Percentiles rank a stretch among this genome's conserved stretches.
Evolutionary conservation across 37 sponge, comb jelly and placozoan species (phyloP).

Genomic region (Eunapius fragilis): DNA sequence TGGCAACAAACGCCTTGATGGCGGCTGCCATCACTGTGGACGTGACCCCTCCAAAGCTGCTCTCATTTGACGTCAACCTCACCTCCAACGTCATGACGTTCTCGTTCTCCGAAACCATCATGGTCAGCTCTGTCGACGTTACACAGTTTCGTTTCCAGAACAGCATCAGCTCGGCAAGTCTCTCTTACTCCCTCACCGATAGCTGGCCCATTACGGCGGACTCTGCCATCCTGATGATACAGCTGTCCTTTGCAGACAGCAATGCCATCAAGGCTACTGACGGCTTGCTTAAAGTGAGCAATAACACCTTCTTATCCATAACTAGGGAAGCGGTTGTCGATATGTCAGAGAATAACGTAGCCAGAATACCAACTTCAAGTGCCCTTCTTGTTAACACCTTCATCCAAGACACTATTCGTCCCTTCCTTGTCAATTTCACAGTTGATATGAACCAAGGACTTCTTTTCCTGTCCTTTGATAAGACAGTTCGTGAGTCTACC

Average conservation of each 20-base stretch:
- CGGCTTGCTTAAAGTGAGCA: conserved; percentile 44
- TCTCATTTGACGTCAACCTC: conserved; percentile 61
- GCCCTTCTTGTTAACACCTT: conserved; percentile 53
- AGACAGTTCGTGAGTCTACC: conserved; percentile 76
- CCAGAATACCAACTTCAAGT: conserved; percentile 35
- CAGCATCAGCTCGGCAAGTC: conserved; percentile 38
- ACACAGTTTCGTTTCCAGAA: conserved; percentile 80
- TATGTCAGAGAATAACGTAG: conserved; percentile 74
- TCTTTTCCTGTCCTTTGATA: conserved; percentile 75
- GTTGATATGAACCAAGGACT: conserved; percentile 74
- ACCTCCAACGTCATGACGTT: conserved; percentile 47
- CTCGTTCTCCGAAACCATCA: conserved; percentile 86
- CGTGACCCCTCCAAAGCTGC: conserved; percentile 65
- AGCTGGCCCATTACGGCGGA: conserved; percentile 58
- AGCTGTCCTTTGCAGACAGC: conserved; percentile 71
- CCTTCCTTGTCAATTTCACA: conserved; percentile 64
- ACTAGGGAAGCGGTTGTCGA: conserved; percentile 75
- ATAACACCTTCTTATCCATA: conserved; percentile 71
- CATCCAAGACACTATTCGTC: conserved; percentile 54
- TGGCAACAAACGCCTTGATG: conserved; percentile 10
- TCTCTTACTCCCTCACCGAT: conserved; percentile 53
- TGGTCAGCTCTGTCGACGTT: conserved; percentile 78
- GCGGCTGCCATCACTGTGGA: conserved; percentile 43
- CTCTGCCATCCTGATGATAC: conserved; percentile 54
- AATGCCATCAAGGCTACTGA: conserved; percentile 82